Conservation (phyloP, 2,113 vertebrate species). For the Muscicapa adusta region DNA sequence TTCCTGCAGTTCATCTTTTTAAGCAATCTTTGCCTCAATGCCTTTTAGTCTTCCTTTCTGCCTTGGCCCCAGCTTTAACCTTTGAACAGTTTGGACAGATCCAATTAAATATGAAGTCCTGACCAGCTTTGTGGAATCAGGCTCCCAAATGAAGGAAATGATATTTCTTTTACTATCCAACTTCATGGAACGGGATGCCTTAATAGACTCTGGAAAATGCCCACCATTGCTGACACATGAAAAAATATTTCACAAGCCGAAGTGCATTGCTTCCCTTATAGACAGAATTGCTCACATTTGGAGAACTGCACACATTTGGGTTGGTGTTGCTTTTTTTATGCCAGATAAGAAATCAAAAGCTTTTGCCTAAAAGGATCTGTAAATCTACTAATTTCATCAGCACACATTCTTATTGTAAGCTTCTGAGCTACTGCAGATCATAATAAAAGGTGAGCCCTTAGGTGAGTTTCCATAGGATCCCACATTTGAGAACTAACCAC, state of each 20-base stretch:
- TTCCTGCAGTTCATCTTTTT: not conserved
- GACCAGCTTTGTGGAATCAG: not conserved
- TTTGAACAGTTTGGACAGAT: not conserved
- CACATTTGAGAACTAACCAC: not conserved
- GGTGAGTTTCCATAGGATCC: not conserved
- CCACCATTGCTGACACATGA: accelerated
- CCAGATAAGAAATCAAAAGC: not conserved
- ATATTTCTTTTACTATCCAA: not conserved
- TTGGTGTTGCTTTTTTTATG: not conserved
- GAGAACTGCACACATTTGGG: too few relatives aligned
- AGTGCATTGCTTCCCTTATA: not conserved
- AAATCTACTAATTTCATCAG: not conserved
- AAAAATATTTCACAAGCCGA: not conserved
- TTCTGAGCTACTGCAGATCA: not conserved
- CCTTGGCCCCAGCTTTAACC: not conserved
- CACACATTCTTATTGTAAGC: not conserved
- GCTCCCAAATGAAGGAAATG: not conserved
- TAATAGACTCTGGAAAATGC: not conserved
- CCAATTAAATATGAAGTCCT: not conserved
- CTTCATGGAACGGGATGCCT: not conserved
- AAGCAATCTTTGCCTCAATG: not conserved
- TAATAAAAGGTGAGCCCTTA: not conserved
- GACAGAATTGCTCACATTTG: not conserved
- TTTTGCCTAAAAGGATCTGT: not conserved
- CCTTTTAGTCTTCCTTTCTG: not conserved